These are phyloP conservation scores for Cantharis nigra DNA, from an alignment of 2,888 invertebrate genomes.

Conservation along the genomic window DNA sequence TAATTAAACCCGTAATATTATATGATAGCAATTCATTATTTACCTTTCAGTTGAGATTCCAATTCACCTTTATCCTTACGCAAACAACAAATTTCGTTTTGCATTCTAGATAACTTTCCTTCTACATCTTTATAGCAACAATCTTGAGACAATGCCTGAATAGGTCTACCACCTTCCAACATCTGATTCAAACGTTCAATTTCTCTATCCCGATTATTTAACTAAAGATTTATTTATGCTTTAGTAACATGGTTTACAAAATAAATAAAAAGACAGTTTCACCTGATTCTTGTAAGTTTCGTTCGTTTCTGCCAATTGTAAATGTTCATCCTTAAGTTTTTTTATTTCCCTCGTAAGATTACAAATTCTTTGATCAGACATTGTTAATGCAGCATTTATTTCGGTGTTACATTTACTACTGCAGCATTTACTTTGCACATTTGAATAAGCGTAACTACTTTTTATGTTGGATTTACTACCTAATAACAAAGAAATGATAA, in stretches of 20 bases:
- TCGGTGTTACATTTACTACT: conserved; percentile 51
- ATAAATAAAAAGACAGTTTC: neutral
- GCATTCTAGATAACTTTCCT: conserved; percentile 53
- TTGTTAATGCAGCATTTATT: conserved; percentile 54
- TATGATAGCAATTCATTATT: neutral
- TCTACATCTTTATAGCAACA: conserved; percentile 66
- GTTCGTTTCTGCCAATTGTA: conserved; percentile 48
- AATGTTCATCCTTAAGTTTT: conserved; percentile 53
- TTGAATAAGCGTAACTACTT: conserved; percentile 7
- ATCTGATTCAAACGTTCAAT: conserved; percentile 70
- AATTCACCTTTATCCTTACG: conserved; percentile 65
- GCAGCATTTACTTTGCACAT: neutral
- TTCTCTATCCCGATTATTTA: conserved; percentile 67
- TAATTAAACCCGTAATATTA: neutral
- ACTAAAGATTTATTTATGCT: conserved; percentile 32
- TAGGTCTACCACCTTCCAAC: conserved; percentile 73
- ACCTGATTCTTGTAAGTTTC: conserved; percentile 42
- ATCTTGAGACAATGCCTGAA: conserved; percentile 66
- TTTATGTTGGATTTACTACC: conserved; percentile 36
- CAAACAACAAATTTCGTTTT: conserved; percentile 64
- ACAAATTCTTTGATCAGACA: conserved; percentile 51
- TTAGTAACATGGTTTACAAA: neutral
- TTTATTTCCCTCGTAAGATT: conserved; percentile 54
- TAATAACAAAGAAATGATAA: conserved; percentile 8
- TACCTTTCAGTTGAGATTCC: conserved; percentile 60